Evolutionary conservation across 2,113 vertebrate genomes (phyloP).

Genomic region (Glaucomys volans): DNA sequence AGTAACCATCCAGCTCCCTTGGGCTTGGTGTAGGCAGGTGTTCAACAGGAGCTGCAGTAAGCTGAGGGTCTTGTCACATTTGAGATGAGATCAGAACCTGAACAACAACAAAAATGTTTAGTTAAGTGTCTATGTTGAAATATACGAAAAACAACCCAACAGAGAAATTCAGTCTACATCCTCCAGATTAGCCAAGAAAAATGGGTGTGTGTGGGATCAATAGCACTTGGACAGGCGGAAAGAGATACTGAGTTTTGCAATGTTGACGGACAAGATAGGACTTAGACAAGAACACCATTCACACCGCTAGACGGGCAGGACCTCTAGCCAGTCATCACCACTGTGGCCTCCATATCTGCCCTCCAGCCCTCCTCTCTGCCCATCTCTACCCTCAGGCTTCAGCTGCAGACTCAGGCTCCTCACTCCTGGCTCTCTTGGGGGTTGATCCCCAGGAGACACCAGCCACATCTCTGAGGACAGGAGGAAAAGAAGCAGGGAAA

Average conservation of each 20-base stretch:
- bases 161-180: not conserved
- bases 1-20: too few species aligned
- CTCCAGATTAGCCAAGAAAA: not conserved
- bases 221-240: not conserved
- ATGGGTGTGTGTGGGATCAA: not conserved
- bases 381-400: not conserved
- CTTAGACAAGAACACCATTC: not conserved
- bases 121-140: not conserved
- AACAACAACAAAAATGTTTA: not conserved
- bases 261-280: not conserved
- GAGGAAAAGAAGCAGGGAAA: not conserved
- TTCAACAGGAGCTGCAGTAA: not conserved
- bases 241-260: not conserved
- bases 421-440: too few species aligned
- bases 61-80: not conserved
- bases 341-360: fast-evolving
- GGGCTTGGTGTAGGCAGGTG: not conserved
- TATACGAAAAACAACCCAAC: not conserved
- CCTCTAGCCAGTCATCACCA: not conserved
- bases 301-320: too few species aligned
- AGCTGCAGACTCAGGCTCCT: not conserved
- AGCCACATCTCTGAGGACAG: not conserved
- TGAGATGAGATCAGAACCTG: not conserved
- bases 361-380: fast-evolving
- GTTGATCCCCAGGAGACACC: too few species aligned